Evolutionary conservation across 1,140 invertebrate species (phyloP), one percentile per base, ranked within the genome.

Genomic region (Tetragonula clypearis): DNA sequence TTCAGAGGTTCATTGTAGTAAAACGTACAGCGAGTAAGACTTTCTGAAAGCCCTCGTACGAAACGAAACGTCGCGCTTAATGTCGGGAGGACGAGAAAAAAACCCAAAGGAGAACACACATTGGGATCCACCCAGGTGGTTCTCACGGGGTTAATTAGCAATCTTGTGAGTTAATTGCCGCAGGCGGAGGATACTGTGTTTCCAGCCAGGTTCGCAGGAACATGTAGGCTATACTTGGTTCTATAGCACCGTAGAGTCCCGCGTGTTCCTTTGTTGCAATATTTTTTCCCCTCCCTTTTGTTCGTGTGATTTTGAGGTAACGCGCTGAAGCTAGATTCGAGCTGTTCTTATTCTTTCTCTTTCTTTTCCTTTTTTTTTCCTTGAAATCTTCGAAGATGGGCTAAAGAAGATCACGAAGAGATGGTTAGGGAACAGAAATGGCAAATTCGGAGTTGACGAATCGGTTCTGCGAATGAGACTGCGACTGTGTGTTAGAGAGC

Each of bases 131-230:
- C 79, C 66, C 84, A 26, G 62, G 23, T 79, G 78, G 6, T 91
- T 93, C 92, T 87, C 92, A 92, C 90, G 91, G 82, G 87, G 87
- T 92, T 93, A 93, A 93, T 93, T 92, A 93, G 89, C 79, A 90
- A 92, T 92, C 89, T 88, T 79, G 79, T 69, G 88, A 88, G 90
- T 88, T 92, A 92, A 92, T 92, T 92, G 91, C 86, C 69, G 73
- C 65, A 66, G 62, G 73, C 71, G 53, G 75, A 86, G 84, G 84
- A 79, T 86, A 85, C 73, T 55, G 66, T 86, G 65, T 85, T 71
- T 75, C 78, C 26, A 41, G 76, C 60, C 79, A 75, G 72, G 80
- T 86, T 90, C 77, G 76, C 82, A 68, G 62, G 82, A 82, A 87
- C 60, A 76, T 30, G 58, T 26, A 35, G 60, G 2, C 58, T 30